Base-by-base conservation (phyloP, 2,888 invertebrate species). In the Brachypalpus laphriformis region DNA sequence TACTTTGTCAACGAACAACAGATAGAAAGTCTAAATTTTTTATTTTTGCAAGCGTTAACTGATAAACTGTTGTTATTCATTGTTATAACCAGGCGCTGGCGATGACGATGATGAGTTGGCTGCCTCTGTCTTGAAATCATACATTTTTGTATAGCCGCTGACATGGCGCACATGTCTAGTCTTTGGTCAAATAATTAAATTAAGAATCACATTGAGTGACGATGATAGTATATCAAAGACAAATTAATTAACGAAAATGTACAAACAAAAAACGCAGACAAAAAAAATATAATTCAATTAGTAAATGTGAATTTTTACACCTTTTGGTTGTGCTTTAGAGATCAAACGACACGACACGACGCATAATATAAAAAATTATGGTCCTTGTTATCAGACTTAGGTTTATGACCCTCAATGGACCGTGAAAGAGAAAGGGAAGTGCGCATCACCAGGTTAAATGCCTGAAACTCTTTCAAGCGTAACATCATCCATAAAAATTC, bases 51-150 rank as follows among this genome's bases (percentile, higher is more conserved):
- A 45, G 54, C 18, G 40, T 28, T 54, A 37, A 40, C 74, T 80
- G 81, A 81, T 74, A 68, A 68, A 37, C 61, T 57, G 18, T 57
- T 80, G 28, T 49, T 42, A 47, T 54, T 74, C 75, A 47, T 59
- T 20, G 42, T 54, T 75, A 47, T 18, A 20, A 11, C 22, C 31
- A 25, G n/a, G 14, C 22, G 22, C 56, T 51, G 59, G 22, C 11
- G 18, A 47, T 49, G 9, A 47, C 34, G 34, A 57, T 42, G 56
- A 20, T n/a, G 1, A 6, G 16, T 63, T 37, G n/a, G n/a, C n/a
- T n/a, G n/a, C n/a, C n/a, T n/a, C n/a, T n/a, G n/a, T n/a, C n/a
- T n/a, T n/a, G 45, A 31, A 28, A 47, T 63, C 18, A 14, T 66
- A 51, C 34, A 16, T 57, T 25, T 25, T 2, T 57, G 34, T 65